A percentile compares a stretch with the other conserved stretches of the same genome.
Evolutionary conservation across 2,888 invertebrate genomes (phyloP).

Genomic region (Myathropa florea): DNA sequence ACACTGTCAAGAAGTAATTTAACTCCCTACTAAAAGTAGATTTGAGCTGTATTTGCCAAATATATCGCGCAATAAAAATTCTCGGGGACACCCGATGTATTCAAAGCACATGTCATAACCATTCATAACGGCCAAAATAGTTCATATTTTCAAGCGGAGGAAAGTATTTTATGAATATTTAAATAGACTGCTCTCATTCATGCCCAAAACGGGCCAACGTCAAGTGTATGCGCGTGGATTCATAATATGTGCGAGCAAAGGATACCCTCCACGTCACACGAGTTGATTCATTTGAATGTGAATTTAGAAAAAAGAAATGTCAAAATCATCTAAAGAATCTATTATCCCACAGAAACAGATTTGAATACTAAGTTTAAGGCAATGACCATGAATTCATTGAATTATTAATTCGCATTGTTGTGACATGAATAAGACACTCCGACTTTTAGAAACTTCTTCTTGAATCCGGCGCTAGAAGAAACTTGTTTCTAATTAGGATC

Average conservation of each 20-base stretch:
- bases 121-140: background rate
- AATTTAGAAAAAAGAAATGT: background rate
- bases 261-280: background rate
- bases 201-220: background rate
- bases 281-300: background rate
- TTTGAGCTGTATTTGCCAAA: too few species aligned
- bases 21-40: background rate
- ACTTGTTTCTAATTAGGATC: background rate
- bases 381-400: conserved; percentile 16
- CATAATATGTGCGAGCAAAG: background rate
- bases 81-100: background rate
- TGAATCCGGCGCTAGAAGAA: background rate
- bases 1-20: background rate
- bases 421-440: background rate
- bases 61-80: background rate
- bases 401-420: background rate
- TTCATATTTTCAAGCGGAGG: background rate
- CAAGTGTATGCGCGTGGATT: background rate
- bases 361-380: conserved; percentile 17
- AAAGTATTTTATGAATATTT: background rate
- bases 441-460: background rate
- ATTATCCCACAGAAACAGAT: background rate
- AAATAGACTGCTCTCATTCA: background rate
- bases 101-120: background rate
- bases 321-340: background rate